Evolutionary conservation across 2,888 invertebrate species (phyloP).

Genomic region (Tachina lurida): DNA sequence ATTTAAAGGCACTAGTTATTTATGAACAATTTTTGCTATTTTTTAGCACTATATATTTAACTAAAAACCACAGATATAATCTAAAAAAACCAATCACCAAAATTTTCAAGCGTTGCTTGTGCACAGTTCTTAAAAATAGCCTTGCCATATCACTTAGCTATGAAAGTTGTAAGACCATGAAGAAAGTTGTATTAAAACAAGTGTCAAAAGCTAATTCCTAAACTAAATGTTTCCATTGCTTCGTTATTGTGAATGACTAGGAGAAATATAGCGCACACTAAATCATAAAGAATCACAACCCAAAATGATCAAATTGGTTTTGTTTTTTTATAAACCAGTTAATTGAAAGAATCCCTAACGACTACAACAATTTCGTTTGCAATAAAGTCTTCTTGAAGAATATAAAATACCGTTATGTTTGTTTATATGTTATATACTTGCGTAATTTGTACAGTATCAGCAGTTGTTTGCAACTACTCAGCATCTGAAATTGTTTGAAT

Average conservation of each 20-base stretch:
- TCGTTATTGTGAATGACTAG: neutral
- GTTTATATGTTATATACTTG: too few relatives aligned
- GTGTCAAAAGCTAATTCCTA: slow-evolving; percentile 28
- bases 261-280: too few relatives aligned
- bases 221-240: neutral
- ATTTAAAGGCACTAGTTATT: slow-evolving; percentile 40
- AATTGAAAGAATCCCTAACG: too few relatives aligned
- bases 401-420: too few relatives aligned
- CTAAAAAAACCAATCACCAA: neutral
- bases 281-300: too few relatives aligned
- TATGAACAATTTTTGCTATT: neutral
- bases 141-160: slow-evolving; percentile 17
- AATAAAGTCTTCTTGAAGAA: too few relatives aligned
- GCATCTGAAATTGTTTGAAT: too few relatives aligned
- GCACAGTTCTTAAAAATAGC: neutral
- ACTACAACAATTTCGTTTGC: too few relatives aligned
- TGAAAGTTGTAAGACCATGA: neutral
- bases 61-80: neutral
- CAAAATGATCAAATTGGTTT: too few relatives aligned
- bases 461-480: too few relatives aligned
- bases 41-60: neutral
- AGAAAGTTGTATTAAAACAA: slow-evolving; percentile 23
- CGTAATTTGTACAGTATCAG: too few relatives aligned
- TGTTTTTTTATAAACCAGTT: too few relatives aligned
- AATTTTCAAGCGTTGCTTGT: slow-evolving; percentile 23